phyloP scores from a whole-genome alignment of 1,140 invertebrate genomes.

The Cheumatopsyche charites region DNA sequence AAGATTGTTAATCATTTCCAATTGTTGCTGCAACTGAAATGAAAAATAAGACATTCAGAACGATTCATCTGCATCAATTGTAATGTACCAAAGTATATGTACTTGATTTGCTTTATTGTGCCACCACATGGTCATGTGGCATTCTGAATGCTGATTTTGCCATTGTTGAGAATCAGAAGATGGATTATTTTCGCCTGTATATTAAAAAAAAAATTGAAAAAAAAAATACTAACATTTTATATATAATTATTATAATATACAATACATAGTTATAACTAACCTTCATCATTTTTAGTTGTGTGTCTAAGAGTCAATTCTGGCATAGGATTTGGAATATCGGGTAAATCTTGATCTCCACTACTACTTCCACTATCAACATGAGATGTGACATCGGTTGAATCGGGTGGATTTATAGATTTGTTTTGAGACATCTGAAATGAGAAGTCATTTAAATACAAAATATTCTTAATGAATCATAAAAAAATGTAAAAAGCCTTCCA shows the following conservation, averaged over 20 bases:
- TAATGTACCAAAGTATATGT: background rate
- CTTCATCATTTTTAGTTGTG: constrained; percentile 38
- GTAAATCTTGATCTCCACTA: constrained; percentile 35
- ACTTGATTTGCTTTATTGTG: constrained; percentile 48
- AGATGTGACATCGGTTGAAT: constrained; percentile 1
- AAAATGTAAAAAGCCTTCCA: background rate
- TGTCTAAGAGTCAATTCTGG: constrained; percentile 29
- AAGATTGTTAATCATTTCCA: constrained; percentile 46
- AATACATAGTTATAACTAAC: constrained; percentile 3
- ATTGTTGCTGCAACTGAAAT: constrained; percentile 47
- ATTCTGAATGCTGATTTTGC: constrained; percentile 45
- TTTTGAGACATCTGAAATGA: background rate
- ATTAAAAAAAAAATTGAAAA: constrained; percentile 7
- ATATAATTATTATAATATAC: background rate
- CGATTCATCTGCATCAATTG: background rate
- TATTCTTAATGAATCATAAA: background rate
- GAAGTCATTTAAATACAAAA: background rate
- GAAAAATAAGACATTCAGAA: background rate
- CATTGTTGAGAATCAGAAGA: constrained; percentile 35
- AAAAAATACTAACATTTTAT: background rate
- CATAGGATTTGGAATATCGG: constrained; percentile 41
- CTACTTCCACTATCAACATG: constrained; percentile 34
- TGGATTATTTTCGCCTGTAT: constrained; percentile 34
- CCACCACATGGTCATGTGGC: constrained; percentile 48
- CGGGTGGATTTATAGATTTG: background rate